A percentile compares a stretch with the other conserved stretches of the same genome.
phyloP scores from a whole-genome alignment of 2,113 vertebrate genomes.

The Epinephelus lanceolatus region DNA sequence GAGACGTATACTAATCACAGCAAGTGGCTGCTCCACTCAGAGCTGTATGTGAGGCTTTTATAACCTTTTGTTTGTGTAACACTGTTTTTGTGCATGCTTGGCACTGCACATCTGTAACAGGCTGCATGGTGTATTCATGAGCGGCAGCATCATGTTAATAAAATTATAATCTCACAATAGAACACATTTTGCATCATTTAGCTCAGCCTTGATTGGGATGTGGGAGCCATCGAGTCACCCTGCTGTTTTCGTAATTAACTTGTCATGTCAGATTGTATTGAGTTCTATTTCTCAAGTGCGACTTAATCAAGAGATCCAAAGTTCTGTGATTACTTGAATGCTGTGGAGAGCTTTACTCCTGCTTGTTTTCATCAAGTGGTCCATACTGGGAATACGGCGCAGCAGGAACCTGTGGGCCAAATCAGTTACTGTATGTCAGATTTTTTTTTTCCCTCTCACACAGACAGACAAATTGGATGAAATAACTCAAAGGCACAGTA shows the following conservation, averaged over 20 bases:
- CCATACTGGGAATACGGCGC: neutral
- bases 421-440: neutral
- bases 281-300: slow-evolving; percentile 29
- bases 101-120: neutral
- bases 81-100: neutral
- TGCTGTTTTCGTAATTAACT: slow-evolving; percentile 48
- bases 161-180: neutral
- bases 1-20: slow-evolving; percentile 31
- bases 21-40: neutral
- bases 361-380: slow-evolving; percentile 16
- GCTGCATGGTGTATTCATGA: neutral
- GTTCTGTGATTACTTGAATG: slow-evolving; percentile 15
- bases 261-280: slow-evolving; percentile 3
- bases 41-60: neutral
- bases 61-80: neutral
- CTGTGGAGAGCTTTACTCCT: neutral
- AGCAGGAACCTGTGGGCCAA: neutral
- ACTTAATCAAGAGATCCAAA: slow-evolving; percentile 39
- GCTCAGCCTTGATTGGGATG: slow-evolving; percentile 14
- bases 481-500: neutral
- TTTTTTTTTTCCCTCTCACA: neutral
- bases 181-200: neutral
- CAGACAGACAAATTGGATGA: neutral
- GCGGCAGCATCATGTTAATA: neutral
- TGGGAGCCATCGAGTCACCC: slow-evolving; percentile 4